Evolutionary conservation across 1,140 invertebrate genomes (phyloP).

Genomic region (Macrotrachela quadricornifera): DNA sequence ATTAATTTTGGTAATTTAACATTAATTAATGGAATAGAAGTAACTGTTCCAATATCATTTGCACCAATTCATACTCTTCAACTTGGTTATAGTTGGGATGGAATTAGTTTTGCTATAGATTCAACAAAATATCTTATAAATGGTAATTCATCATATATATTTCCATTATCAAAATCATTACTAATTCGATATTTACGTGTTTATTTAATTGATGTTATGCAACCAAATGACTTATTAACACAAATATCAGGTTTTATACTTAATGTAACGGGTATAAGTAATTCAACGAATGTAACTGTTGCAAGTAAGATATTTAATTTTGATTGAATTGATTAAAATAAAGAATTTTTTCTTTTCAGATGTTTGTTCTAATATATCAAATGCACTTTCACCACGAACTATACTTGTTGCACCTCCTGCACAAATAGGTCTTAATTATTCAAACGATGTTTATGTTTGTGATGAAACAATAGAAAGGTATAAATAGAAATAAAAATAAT

Average conservation of each 20-base stretch:
- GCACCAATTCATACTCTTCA: background rate
- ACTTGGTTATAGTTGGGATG: conserved; percentile 2
- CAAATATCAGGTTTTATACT: conserved; percentile 2
- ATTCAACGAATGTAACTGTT: background rate
- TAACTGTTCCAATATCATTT: background rate
- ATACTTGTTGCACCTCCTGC: background rate
- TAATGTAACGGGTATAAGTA: background rate
- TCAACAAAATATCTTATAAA: background rate
- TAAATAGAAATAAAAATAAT: background rate
- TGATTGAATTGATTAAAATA: too few relatives aligned
- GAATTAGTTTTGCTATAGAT: background rate
- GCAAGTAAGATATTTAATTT: too few relatives aligned
- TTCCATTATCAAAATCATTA: background rate
- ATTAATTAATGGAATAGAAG: background rate
- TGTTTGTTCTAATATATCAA: too few relatives aligned
- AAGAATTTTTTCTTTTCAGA: too few relatives aligned
- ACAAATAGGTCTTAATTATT: background rate
- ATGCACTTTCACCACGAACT: too few relatives aligned
- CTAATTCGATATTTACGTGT: background rate
- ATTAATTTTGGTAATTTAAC: background rate
- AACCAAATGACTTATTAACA: background rate
- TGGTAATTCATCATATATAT: background rate
- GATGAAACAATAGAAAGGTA: conserved; percentile 6
- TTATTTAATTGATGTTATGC: conserved; percentile 1
- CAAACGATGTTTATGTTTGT: background rate